Evolutionary conservation across 2,888 invertebrate species (phyloP).

Genomic region (Branchellion lobata): DNA sequence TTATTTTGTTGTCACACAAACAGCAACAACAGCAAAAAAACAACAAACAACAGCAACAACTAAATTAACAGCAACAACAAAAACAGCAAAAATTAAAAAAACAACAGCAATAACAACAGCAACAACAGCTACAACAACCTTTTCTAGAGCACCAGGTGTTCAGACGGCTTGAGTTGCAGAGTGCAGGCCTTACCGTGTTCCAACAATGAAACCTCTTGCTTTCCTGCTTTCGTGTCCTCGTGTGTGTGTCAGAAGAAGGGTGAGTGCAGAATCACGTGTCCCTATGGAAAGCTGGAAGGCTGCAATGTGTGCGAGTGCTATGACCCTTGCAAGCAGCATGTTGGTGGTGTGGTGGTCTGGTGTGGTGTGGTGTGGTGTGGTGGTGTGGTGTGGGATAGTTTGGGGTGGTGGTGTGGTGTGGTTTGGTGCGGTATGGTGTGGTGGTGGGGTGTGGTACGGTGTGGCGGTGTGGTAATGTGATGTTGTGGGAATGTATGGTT

Average conservation of each 20-base stretch:
- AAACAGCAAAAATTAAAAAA: too few species aligned
- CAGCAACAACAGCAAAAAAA: too few species aligned
- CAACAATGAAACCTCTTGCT: not conserved
- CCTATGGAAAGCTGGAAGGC: slow-evolving; percentile 35
- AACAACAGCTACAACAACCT: too few species aligned
- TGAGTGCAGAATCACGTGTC: slow-evolving; percentile 37
- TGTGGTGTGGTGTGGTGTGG: too few species aligned
- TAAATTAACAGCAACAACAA: too few species aligned
- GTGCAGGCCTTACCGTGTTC: not conserved
- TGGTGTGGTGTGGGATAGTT: too few species aligned
- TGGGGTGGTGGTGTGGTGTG: not conserved
- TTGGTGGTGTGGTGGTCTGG: too few species aligned
- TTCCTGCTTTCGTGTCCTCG: not conserved
- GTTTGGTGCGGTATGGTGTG: not conserved
- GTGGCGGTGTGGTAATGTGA: too few species aligned
- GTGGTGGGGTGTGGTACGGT: too few species aligned
- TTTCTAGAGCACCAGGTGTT: not conserved
- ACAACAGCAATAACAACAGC: too few species aligned
- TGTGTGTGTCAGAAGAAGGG: slow-evolving; percentile 24
- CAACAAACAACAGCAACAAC: too few species aligned
- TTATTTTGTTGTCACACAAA: too few species aligned
- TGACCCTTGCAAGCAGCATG: slow-evolving; percentile 21
- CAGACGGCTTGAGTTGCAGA: slow-evolving; percentile 12
- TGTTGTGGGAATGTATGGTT: not conserved
- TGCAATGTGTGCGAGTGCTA: slow-evolving; percentile 43